Evolutionary conservation across 2,113 vertebrate genomes (phyloP), one percentile per base, ranked within the genome.

Genomic region (Pelodiscus sinensis): DNA sequence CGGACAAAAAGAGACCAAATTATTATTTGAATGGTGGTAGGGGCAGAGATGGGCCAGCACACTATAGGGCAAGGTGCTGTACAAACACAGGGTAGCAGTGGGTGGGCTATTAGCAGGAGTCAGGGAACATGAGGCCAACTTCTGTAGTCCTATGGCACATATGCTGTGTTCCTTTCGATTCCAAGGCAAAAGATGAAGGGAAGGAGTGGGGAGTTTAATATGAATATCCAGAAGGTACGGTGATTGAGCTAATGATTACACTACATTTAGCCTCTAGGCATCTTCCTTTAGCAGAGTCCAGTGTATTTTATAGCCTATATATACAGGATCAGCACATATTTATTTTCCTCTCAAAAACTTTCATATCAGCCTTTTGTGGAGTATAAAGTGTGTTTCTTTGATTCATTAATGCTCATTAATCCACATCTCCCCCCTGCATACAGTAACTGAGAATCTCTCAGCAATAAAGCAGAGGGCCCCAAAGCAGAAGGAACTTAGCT

Each of bases 331-430:
- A 81, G 18, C 29, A 84, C 84, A 81, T 92, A 80, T 90, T 95
- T 93, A 86, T 87, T 90, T 85, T 88, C 73, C 56, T 73, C 57
- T 77, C 68, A 77, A 65, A 88, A 83, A 50, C 85, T 85, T 35
- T 75, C 65, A 87, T 82, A 62, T 95, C 92, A 94, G 92, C 84
- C 92, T 93, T 94, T 88, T 90, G 16, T 84, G 85, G 6, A 31
- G 54, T 86, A 4, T 60, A 81, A 79, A 55, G 19, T 44, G 38
- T 86, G 14, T 1, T 83, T 91, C 78, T 56, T 80, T 94, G 93
- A 94, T 92, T 96, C 79, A 94, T 90, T 93, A 93, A 56, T 79
- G 85, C 83, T 93, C 65, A 89, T 95, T 91, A 95, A 75, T 29
- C 11, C 82, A 65, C 62, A 57, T 82, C 91, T 84, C 77, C 62